Evolutionary conservation across 2,113 vertebrate genomes (phyloP).

Genomic region (Lathamus discolor): DNA sequence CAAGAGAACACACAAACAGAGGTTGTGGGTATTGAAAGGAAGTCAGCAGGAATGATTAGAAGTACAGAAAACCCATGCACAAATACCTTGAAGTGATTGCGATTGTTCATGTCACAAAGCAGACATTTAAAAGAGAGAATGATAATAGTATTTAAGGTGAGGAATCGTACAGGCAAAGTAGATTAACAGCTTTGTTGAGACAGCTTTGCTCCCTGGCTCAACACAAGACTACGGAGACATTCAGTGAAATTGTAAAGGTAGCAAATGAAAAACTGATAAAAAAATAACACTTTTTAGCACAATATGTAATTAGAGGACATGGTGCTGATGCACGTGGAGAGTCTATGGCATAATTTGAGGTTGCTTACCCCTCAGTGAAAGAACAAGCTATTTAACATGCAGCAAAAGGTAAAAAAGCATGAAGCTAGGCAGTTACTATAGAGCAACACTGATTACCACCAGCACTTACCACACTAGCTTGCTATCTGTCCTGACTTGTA

Average conservation of each 20-base stretch:
- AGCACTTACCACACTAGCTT: not conserved
- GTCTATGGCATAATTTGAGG: not conserved
- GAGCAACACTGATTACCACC: not conserved
- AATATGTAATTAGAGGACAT: not conserved
- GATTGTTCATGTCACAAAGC: not conserved
- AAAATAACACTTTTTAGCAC: not conserved
- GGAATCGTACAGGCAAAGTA: not conserved
- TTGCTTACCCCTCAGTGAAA: not conserved
- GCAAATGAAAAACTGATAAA: not conserved
- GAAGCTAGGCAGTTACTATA: not conserved
- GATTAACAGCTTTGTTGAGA: not conserved
- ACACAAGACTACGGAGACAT: not conserved
- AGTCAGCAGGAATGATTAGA: not conserved
- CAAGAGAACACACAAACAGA: not conserved
- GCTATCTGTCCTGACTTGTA: fast-evolving
- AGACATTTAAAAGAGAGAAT: not conserved
- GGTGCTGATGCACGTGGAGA: not conserved
- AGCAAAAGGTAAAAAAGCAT: not conserved
- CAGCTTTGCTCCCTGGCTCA: not conserved
- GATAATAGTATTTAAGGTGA: not conserved
- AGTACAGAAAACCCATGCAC: not conserved
- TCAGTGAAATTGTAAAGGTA: not conserved
- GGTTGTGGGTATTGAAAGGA: not conserved
- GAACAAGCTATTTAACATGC: not conserved
- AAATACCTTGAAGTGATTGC: not conserved